A percentile compares a stretch with the other conserved stretches of the same genome.
phyloP scores from a whole-genome alignment of 2,797 vertebrate genomes.

The Sus cebifrons region DNA sequence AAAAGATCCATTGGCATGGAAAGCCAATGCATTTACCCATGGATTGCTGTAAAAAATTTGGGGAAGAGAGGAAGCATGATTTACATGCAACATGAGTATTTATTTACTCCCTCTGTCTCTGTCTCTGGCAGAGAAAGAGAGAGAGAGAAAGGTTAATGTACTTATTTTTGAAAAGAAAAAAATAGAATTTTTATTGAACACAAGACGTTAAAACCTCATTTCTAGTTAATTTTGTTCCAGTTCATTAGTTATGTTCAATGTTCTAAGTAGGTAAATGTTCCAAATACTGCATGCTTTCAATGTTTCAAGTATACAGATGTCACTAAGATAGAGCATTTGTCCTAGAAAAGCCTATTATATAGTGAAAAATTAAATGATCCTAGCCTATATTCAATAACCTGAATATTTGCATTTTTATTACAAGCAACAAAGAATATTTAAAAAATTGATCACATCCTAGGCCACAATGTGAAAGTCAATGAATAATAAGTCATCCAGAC shows the following conservation, averaged over 20 bases:
- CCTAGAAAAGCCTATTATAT: background rate
- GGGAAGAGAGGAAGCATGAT: background rate
- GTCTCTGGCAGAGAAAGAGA: background rate
- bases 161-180: slow-evolving; percentile 7
- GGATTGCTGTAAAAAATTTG: background rate
- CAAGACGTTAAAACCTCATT: slow-evolving; percentile 41
- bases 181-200: slow-evolving; percentile 4
- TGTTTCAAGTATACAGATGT: background rate
- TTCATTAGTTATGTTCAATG: slow-evolving; percentile 41
- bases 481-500: background rate
- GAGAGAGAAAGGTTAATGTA: slow-evolving; percentile 22
- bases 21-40: background rate
- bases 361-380: background rate
- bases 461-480: background rate
- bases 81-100: background rate
- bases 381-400: background rate
- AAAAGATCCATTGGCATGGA: background rate
- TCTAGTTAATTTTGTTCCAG: background rate
- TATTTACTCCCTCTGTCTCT: background rate
- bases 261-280: background rate
- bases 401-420: background rate
- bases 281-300: background rate
- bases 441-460: background rate
- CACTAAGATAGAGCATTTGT: background rate
- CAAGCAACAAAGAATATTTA: background rate